Conservation (phyloP, 1,140 invertebrate species). For the Caenorhabditis brenneri region DNA sequence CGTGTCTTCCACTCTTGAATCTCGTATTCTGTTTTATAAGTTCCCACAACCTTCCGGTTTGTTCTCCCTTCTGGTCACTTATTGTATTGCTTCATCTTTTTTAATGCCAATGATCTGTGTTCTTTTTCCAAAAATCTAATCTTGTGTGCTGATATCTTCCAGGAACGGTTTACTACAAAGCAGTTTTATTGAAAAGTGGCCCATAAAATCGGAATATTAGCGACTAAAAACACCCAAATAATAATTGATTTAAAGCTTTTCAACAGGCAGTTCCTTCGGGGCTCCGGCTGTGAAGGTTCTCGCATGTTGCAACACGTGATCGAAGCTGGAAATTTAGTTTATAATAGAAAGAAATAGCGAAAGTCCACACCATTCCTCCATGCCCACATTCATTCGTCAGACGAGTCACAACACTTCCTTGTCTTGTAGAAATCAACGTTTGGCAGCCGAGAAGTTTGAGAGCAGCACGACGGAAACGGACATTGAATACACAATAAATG, state of each 20-base stretch:
- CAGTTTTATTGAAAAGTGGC: neutral
- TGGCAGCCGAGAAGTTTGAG: neutral
- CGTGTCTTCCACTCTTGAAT: neutral
- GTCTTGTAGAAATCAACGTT: neutral
- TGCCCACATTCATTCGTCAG: neutral
- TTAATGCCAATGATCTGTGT: neutral
- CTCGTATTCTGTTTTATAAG: conserved; percentile 1
- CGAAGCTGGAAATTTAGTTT: neutral
- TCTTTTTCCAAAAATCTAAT: neutral
- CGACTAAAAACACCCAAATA: neutral
- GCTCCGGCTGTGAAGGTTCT: neutral
- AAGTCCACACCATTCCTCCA: neutral
- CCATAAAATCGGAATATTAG: neutral
- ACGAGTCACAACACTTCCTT: neutral
- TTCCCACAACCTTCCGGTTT: neutral
- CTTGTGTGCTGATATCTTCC: neutral
- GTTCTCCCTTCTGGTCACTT: neutral
- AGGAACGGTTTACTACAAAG: neutral
- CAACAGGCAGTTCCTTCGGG: neutral
- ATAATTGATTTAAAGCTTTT: neutral
- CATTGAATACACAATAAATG: conserved; percentile 49
- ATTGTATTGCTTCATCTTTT: neutral
- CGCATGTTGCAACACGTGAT: neutral
- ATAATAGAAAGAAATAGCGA: neutral
- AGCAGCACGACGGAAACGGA: conserved; percentile 43